Conservation (phyloP, 2,113 vertebrate genomes). For the Alosa alosa region DNA sequence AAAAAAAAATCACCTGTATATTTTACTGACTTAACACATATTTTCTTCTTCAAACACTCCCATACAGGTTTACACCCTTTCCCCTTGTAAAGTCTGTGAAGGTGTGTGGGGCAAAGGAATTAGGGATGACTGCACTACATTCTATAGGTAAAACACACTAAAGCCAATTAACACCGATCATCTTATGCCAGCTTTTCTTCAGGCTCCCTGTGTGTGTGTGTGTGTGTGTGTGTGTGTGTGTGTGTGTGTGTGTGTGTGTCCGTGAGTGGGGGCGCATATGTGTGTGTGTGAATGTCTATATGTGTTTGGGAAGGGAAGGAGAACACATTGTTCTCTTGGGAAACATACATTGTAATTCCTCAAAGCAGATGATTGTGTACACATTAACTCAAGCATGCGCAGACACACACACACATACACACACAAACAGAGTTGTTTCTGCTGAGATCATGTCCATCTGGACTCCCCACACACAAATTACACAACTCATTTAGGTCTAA, state of each 20-base stretch:
- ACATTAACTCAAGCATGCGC: neutral
- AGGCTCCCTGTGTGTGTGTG: neutral
- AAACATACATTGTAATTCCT: neutral
- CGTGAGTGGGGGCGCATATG: neutral
- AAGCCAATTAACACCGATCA: slow-evolving; percentile 27
- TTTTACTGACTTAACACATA: slow-evolving; percentile 8
- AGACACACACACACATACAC: neutral
- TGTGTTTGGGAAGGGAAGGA: neutral
- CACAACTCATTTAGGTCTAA: slow-evolving; percentile 38
- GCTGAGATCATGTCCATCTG: slow-evolving; percentile 3
- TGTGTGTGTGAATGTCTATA: neutral
- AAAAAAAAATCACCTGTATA: slow-evolving; percentile 1
- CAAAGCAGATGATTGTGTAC: neutral
- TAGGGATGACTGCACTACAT: neutral
- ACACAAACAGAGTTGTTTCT: slow-evolving; percentile 13
- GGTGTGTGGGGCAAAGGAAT: neutral
- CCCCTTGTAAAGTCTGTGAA: neutral
- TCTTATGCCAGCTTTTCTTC: slow-evolving; percentile 18
- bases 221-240: neutral
- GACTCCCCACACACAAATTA: slow-evolving; percentile 30
- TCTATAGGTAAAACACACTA: slow-evolving; percentile 8
- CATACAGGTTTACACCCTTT: neutral
- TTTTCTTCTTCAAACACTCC: neutral
- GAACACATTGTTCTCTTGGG: neutral
- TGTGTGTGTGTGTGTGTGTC: neutral